Base-by-base conservation (phyloP, 2,888 invertebrate species). In the Fabriciana adippe region DNA sequence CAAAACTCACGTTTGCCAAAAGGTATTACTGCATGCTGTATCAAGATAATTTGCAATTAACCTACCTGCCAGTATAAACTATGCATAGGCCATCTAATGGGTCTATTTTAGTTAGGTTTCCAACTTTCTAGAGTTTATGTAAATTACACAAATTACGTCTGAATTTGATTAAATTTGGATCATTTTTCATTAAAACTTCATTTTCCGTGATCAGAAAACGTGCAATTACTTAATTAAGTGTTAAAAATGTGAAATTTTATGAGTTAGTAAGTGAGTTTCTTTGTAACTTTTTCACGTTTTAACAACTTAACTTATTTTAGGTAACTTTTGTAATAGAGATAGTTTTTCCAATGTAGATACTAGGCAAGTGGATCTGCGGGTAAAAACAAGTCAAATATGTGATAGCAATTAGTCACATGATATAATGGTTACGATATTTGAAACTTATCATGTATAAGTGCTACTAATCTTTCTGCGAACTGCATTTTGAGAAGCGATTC, bases 11-110 rank as follows among this genome's bases (percentile, higher is more conserved):
- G 75, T 76, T 79, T 76, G 76, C 82, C 80, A 81, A 78, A 82
- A 82, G 77, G 76, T 82, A 81, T 78, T 86, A 83, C 86, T 79
- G 82, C 77, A 76, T 75, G 75, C 67, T 64, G 35, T 67, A 73
- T 72, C 79, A 79, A 77, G 81, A 81, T 84, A 87, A 88, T 87
- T 85, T 75, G 72, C 81, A 87, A 87, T 87, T 85, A 85, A 84
- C 78, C 74, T 73, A 69, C 74, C 77, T 67, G 56, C 75, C 72
- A 76, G 70, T 73, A 85, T 86, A 79, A 85, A 86, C 80, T 82
- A 87, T 86, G 80, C 76, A 86, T 79, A 75, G 73, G 64, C 72
- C 67, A 57, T n/a, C 51, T 55, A 41, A 41, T 11, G 50, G 50
- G 6, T 16, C 50, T 16, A 2, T 50, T 50, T 50, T 16, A n/a